Evolutionary conservation across 2,797 vertebrate species (phyloP).

Genomic region (Poliocrania exsul): DNA sequence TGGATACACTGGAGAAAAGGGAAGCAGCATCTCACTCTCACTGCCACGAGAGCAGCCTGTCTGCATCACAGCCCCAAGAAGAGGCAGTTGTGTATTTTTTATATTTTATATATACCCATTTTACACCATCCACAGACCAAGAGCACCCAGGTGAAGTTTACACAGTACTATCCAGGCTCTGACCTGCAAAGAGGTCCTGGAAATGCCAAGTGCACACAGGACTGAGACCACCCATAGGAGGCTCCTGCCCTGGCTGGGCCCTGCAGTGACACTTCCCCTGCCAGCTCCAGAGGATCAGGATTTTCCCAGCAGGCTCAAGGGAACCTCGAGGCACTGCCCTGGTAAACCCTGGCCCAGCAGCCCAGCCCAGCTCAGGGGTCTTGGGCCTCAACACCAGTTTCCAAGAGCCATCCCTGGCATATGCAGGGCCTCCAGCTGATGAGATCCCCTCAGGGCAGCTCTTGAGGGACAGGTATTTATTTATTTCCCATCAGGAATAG

Average conservation of each 20-base stretch:
- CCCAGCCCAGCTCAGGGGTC: background rate
- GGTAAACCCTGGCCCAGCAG: background rate
- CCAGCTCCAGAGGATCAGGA: background rate
- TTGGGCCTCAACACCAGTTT: too few species aligned
- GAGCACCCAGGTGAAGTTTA: background rate
- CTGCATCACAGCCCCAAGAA: background rate
- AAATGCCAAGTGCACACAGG: background rate
- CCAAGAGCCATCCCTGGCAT: too few species aligned
- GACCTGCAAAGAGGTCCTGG: background rate
- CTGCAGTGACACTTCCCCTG: background rate
- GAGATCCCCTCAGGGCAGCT: too few species aligned
- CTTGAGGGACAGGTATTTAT: too few species aligned
- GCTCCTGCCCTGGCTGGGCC: background rate
- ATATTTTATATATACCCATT: background rate
- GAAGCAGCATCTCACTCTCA: background rate
- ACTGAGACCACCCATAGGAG: background rate
- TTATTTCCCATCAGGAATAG: too few species aligned
- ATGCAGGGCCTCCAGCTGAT: too few species aligned
- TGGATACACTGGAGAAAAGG: background rate
- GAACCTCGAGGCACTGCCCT: background rate
- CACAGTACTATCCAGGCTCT: background rate
- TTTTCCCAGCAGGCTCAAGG: background rate
- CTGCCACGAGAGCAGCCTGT: background rate
- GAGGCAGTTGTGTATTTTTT: background rate
- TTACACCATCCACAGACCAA: background rate